Base-by-base conservation (phyloP, 2,113 vertebrate genomes). In the Notechis scutatus region DNA sequence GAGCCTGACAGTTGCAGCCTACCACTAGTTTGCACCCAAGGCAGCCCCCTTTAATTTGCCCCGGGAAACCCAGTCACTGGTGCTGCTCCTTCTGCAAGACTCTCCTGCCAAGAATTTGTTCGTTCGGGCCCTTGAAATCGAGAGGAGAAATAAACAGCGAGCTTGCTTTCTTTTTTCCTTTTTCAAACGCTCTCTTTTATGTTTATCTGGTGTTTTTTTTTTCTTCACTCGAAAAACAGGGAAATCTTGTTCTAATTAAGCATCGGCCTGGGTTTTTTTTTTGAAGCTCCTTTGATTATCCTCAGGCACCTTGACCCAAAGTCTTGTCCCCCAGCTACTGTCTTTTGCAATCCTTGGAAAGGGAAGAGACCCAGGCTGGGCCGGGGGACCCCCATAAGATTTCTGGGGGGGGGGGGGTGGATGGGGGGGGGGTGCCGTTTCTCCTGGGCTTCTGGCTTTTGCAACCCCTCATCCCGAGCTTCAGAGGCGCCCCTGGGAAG, bases 211-310 rank as follows among this genome's bases (percentile, higher is more conserved):
- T 55, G 50, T 91, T 87, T 87, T 47, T 8, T 47, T 47, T 47
- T 6, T 45, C 2, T 47, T 47, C 55, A 26, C 81, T 87, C 50
- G 56, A 50, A 61, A 59, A 47, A 47, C 47, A 47, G 91, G n/a
- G 23, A 86, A 29, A 55, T 9, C 91, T 91, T 87, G 91, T 91
- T 91, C 86, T 61, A 57, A 91, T 91, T 91, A 90, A 45, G 88
- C 12, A 42, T 57, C 56, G 29, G 74, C 39, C 29, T 4, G 18
- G 85, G 47, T 55, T n/a, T 24, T 15, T 54, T 81, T n/a, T 24
- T 15, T 54, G 29, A 26, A 85, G 24, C 64, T 86, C 18, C 86
- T 86, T 47, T 23, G 91, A 86, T 42, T 59, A 20, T 59, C 29
- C 24, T 21, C 54, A 47, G 81, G 91, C 91, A 9, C 42, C 47